Percentiles rank a stretch among this genome's conserved stretches.
phyloP scores from a whole-genome alignment of 2,888 invertebrate genomes.

The Coelinius sp. region DNA sequence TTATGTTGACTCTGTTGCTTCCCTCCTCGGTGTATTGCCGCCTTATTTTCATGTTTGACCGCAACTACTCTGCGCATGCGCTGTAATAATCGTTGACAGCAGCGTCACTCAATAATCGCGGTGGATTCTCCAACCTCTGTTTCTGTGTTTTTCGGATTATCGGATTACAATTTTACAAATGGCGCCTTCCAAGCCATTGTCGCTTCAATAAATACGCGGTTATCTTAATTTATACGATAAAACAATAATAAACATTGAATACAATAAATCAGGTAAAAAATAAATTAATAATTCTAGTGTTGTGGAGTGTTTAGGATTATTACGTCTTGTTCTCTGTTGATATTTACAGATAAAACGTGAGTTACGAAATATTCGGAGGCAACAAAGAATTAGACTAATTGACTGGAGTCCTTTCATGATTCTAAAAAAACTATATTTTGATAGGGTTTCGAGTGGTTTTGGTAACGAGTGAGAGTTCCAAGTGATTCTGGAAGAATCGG shows the following conservation, averaged over 20 bases:
- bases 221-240: neutral
- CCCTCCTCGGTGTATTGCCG: too few species aligned
- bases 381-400: neutral
- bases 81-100: too few species aligned
- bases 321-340: neutral
- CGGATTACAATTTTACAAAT: too few species aligned
- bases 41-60: too few species aligned
- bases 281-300: neutral
- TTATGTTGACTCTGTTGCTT: slow-evolving; percentile 59
- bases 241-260: neutral
- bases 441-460: neutral
- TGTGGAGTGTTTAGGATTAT: neutral
- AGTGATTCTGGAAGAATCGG: neutral
- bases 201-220: neutral
- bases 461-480: neutral
- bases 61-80: too few species aligned
- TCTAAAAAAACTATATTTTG: neutral
- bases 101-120: too few species aligned
- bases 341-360: neutral
- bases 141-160: too few species aligned
- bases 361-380: neutral
- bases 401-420: neutral
- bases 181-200: neutral
- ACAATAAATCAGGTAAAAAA: neutral
- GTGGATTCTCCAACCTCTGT: too few species aligned